These are phyloP conservation scores for Chionis minor DNA, from an alignment of 2,113 vertebrate species.

Conservation along the genomic window DNA sequence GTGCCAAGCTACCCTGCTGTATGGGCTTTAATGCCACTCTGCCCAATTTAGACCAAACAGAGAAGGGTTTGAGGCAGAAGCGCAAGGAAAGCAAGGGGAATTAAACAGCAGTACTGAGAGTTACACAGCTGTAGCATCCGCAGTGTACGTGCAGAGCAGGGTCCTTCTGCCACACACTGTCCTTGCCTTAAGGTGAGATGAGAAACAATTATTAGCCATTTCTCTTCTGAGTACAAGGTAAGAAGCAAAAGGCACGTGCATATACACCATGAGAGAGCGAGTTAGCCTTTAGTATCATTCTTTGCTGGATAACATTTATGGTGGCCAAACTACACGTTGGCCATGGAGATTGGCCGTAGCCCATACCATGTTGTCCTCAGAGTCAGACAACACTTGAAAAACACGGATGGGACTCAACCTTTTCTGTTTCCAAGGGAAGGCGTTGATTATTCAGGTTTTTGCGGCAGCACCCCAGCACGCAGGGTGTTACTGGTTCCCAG, in stretches of 20 bases:
- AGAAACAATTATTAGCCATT: not conserved
- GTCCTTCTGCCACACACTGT: not conserved
- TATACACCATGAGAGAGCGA: not conserved
- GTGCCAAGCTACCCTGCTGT: not conserved
- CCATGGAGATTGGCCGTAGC: not conserved
- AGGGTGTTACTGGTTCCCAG: not conserved
- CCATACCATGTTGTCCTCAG: not conserved
- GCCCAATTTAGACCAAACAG: not conserved
- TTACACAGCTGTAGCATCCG: not conserved
- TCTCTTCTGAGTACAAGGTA: not conserved
- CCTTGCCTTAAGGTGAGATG: not conserved
- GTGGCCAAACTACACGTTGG: not conserved
- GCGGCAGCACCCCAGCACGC: not conserved
- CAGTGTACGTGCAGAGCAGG: not conserved
- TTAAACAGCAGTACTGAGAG: not conserved
- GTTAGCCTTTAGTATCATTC: not conserved
- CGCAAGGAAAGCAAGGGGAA: not conserved
- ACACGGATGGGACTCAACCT: not conserved
- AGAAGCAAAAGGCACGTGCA: not conserved
- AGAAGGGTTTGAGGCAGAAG: not conserved
- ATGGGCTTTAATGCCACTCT: not conserved
- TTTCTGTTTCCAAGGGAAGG: not conserved
- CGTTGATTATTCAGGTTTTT: not conserved
- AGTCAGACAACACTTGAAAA: not conserved
- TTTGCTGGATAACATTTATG: not conserved